Percentiles rank a stretch among this genome's conserved stretches.
Conservation (phyloP, 1,140 invertebrate species). For the Harpegnathos saltator region DNA sequence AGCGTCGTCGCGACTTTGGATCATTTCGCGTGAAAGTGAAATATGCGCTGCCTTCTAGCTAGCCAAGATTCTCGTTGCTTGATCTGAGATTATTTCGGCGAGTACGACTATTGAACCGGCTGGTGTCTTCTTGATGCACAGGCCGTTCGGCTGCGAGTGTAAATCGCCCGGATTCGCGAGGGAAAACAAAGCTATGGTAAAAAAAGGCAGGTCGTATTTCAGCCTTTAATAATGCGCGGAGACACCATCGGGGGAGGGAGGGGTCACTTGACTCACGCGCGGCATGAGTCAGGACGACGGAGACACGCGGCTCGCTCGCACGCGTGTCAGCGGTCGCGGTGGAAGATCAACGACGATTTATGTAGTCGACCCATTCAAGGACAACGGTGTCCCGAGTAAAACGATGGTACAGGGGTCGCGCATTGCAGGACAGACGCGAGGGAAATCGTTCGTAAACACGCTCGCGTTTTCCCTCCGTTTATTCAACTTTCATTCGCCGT, state of each 20-base stretch:
- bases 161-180: too few species aligned
- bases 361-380: slow-evolving; percentile 24
- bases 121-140: too few species aligned
- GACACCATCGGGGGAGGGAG: too few species aligned
- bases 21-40: too few species aligned
- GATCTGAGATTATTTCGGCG: too few species aligned
- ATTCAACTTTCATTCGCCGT: slow-evolving; percentile 14
- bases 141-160: too few species aligned
- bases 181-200: background rate
- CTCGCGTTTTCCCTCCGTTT: slow-evolving; percentile 30
- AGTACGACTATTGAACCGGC: too few species aligned
- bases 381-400: slow-evolving; percentile 1
- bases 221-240: background rate
- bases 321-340: background rate
- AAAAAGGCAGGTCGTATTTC: background rate
- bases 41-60: too few species aligned
- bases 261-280: background rate
- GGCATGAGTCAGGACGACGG: slow-evolving; percentile 14
- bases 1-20: too few species aligned
- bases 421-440: slow-evolving; percentile 45
- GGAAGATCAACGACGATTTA: slow-evolving; percentile 30
- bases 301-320: background rate
- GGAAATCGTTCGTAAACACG: slow-evolving; percentile 16
- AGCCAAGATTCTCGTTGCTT: too few species aligned
- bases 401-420: background rate